These are phyloP conservation scores for Poecilia picta DNA, from an alignment of 2,797 vertebrate genomes.

Conservation along the genomic window DNA sequence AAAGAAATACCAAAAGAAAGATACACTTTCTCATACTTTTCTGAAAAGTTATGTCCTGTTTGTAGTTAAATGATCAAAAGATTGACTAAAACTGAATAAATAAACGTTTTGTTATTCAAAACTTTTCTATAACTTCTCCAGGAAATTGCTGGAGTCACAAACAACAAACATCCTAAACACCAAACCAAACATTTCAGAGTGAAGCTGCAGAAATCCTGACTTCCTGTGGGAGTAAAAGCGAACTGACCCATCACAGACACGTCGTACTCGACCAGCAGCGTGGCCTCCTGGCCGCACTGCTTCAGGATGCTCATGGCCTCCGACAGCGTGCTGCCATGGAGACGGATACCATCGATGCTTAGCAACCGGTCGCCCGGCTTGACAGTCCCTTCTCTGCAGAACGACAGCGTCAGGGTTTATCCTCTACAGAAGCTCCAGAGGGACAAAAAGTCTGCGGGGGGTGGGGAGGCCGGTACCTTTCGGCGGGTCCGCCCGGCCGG, in stretches of 20 bases:
- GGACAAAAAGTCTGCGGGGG: slow-evolving; percentile 16
- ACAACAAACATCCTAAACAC: neutral
- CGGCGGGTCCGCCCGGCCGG: slow-evolving; percentile 93
- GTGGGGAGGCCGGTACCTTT: slow-evolving; percentile 86
- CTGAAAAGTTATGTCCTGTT: too few species aligned
- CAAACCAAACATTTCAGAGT: neutral
- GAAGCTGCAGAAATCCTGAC: neutral
- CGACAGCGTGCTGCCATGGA: slow-evolving; percentile 90
- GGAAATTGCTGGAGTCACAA: neutral
- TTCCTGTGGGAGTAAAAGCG: neutral
- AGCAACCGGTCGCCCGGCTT: slow-evolving; percentile 94
- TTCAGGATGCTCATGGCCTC: slow-evolving; percentile 98
- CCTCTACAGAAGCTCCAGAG: neutral
- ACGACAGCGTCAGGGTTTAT: slow-evolving; percentile 2
- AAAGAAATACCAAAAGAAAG: neutral
- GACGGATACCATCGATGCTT: slow-evolving; percentile 95
- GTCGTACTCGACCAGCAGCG: slow-evolving; percentile 93
- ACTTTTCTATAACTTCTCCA: neutral
- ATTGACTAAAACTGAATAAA: neutral
- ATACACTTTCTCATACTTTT: too few species aligned
- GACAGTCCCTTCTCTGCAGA: slow-evolving; percentile 91
- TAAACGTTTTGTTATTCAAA: neutral
- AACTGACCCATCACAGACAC: slow-evolving; percentile 92
- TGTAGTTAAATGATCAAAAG: neutral
- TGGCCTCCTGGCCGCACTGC: slow-evolving; percentile 96